These are phyloP conservation scores for Euzophera pinguis DNA, from an alignment of 2,888 invertebrate species.

Conservation along the genomic window DNA sequence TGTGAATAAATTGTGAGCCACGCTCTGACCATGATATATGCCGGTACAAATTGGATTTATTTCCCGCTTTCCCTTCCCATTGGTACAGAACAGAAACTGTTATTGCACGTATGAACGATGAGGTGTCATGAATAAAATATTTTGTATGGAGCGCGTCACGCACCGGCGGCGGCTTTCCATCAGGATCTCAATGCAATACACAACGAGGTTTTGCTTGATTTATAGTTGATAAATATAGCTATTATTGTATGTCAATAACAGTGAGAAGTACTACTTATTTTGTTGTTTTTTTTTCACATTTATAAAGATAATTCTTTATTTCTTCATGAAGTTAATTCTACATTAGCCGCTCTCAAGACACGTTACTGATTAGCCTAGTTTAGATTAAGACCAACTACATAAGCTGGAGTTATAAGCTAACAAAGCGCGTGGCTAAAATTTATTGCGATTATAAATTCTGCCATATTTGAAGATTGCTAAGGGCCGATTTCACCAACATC, in stretches of 20 bases:
- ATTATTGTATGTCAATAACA: not conserved
- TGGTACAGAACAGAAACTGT: constrained; percentile 65
- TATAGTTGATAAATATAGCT: constrained; percentile 8
- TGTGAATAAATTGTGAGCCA: constrained; percentile 66
- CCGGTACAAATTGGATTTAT: constrained; percentile 76
- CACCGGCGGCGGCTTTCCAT: constrained; percentile 36
- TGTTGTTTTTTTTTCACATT: not conserved
- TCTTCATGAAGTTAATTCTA: too few species aligned
- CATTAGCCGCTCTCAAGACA: too few species aligned
- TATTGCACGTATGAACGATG: constrained; percentile 72
- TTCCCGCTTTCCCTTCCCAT: constrained; percentile 61
- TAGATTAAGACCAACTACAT: too few species aligned
- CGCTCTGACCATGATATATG: constrained; percentile 71
- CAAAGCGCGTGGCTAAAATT: too few species aligned
- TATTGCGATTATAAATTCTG: too few species aligned
- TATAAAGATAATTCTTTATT: too few species aligned
- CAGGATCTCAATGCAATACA: constrained; percentile 46
- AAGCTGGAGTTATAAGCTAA: too few species aligned
- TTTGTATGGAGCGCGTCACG: constrained; percentile 55
- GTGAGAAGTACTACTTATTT: not conserved
- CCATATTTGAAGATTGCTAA: too few species aligned
- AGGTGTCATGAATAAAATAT: constrained; percentile 71
- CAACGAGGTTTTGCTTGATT: constrained; percentile 11
- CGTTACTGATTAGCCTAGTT: too few species aligned
- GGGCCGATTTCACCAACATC: too few species aligned